Evolutionary conservation across 2,113 vertebrate species (phyloP).

Genomic region (Heterotis niloticus): DNA sequence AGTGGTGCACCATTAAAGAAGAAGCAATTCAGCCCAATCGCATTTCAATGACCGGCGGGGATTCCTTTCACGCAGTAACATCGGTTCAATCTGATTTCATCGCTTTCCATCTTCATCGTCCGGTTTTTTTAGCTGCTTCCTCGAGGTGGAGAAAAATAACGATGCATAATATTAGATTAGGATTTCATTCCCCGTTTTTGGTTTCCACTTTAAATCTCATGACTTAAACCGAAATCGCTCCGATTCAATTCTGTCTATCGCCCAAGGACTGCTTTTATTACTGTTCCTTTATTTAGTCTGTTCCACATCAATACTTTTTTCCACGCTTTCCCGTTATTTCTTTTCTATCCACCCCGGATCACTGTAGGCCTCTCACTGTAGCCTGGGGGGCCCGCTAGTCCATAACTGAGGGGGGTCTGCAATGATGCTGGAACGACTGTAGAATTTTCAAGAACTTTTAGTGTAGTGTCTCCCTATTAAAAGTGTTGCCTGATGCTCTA

Average conservation of each 20-base stretch:
- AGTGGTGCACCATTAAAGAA: neutral
- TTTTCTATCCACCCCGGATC: conserved; percentile 5
- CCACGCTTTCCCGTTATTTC: neutral
- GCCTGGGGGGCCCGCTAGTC: neutral
- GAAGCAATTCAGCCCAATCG: neutral
- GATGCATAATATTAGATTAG: conserved; percentile 37
- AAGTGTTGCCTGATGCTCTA: no score
- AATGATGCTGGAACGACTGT: no score
- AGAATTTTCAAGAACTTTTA: no score
- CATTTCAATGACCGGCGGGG: neutral
- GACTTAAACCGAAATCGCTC: conserved; percentile 26
- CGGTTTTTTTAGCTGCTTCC: conserved; percentile 12
- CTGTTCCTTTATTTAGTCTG: conserved; percentile 10
- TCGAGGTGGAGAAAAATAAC: conserved; percentile 31
- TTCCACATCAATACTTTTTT: conserved; percentile 17
- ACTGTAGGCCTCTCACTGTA: neutral
- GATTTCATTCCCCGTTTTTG: conserved; percentile 25
- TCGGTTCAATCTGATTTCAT: conserved; percentile 27
- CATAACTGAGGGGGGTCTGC: no score
- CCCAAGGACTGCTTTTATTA: conserved; percentile 14
- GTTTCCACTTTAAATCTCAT: conserved; percentile 27
- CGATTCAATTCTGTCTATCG: conserved; percentile 1
- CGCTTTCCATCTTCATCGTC: conserved; percentile 22
- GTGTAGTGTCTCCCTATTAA: no score
- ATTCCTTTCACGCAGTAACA: neutral